Conservation (phyloP, 1,140 invertebrate species). For the Nebria ingens region DNA sequence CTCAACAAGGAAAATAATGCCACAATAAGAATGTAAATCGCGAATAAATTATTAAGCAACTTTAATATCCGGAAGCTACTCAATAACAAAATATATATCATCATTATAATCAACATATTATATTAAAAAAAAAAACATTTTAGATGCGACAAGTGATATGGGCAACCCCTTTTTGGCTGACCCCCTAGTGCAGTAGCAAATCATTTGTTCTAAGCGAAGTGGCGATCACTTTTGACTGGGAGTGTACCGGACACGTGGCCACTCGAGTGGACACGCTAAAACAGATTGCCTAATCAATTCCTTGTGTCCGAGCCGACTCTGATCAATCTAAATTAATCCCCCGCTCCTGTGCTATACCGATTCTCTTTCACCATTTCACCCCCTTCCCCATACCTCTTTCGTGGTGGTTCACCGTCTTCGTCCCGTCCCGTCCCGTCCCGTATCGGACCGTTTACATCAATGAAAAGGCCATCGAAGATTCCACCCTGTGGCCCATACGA, state of each 20-base stretch:
- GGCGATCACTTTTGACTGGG: constrained; percentile 3
- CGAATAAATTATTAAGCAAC: too few species aligned
- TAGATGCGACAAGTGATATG: too few species aligned
- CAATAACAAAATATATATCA: too few species aligned
- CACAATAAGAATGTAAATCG: too few species aligned
- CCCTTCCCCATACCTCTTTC: neutral
- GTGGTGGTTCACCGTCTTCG: neutral
- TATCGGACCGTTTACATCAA: neutral
- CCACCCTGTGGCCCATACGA: neutral
- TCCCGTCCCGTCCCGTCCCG: neutral
- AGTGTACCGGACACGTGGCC: constrained; percentile 28
- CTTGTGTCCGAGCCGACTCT: constrained; percentile 34
- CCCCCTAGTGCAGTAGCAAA: too few species aligned
- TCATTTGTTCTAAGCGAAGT: neutral
- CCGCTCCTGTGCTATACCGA: constrained; percentile 21
- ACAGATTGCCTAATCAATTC: constrained; percentile 40
- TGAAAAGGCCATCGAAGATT: neutral
- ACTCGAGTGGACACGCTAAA: constrained; percentile 36
- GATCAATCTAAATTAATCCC: constrained; percentile 39
- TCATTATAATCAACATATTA: too few species aligned
- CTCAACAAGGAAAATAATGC: too few species aligned
- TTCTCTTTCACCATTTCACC: constrained; percentile 13
- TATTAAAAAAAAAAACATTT: too few species aligned
- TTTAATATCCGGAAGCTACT: too few species aligned
- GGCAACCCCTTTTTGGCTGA: too few species aligned